Conservation (phyloP, 2,113 vertebrate genomes). For the Mixornis gularis region DNA sequence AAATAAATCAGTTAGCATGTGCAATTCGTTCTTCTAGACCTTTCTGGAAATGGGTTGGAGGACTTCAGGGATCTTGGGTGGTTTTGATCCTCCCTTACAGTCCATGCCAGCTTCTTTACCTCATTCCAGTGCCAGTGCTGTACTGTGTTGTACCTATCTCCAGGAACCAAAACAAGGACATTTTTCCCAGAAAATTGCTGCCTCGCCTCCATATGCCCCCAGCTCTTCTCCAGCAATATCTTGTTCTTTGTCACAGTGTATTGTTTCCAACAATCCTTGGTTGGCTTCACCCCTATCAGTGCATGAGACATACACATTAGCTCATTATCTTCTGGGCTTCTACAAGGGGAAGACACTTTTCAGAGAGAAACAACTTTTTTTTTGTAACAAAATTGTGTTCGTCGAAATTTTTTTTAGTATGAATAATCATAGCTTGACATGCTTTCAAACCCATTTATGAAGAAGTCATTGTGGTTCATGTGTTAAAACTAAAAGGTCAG, state of each 20-base stretch:
- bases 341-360: not conserved
- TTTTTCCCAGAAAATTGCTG: not conserved
- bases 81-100: not conserved
- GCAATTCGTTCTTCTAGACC: not conserved
- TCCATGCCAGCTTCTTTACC: not conserved
- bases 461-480: not conserved
- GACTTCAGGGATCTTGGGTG: not conserved
- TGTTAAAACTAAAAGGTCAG: not conserved
- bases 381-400: not conserved
- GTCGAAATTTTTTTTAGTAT: not conserved
- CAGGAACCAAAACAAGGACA: not conserved
- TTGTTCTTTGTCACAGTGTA: not conserved
- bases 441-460: not conserved
- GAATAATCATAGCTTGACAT: not conserved
- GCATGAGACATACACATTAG: not conserved
- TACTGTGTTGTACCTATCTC: not conserved
- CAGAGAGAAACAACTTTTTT: not conserved
- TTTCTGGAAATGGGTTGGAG: not conserved
- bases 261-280: not conserved
- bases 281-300: not conserved
- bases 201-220: too few species aligned
- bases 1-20: not conserved
- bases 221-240: not conserved
- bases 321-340: not conserved
- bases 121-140: not conserved